phyloP scores from a whole-genome alignment of 2,113 vertebrate genomes.

The Pteropus alecto region DNA sequence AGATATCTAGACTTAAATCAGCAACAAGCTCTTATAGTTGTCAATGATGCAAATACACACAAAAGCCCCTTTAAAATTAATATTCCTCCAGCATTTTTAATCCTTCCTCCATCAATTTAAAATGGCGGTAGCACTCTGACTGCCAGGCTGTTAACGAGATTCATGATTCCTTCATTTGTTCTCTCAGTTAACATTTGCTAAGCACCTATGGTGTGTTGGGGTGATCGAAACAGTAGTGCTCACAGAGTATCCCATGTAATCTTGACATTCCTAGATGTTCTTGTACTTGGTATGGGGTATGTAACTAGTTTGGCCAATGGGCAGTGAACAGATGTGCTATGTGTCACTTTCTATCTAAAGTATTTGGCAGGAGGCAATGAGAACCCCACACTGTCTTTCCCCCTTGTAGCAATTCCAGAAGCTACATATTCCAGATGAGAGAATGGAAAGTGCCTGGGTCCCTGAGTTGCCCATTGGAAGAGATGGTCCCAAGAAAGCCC shows the following conservation, averaged over 20 bases:
- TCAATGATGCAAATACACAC: not conserved
- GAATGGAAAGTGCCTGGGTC: not conserved
- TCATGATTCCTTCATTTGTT: not conserved
- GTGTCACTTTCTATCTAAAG: not conserved
- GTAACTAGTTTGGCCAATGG: not conserved
- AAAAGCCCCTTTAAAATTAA: not conserved
- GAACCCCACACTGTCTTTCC: not conserved
- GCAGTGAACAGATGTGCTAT: not conserved
- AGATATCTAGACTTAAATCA: not conserved
- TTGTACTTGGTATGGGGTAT: not conserved
- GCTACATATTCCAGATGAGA: not conserved
- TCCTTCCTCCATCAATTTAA: not conserved
- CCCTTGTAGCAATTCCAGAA: not conserved
- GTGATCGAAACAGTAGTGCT: not conserved
- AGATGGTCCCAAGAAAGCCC: not conserved
- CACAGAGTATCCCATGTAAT: not conserved
- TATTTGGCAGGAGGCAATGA: not conserved
- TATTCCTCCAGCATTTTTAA: not conserved
- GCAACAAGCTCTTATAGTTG: not conserved
- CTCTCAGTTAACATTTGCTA: not conserved
- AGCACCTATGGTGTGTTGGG: not conserved
- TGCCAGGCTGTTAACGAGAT: not conserved
- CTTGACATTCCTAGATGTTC: not conserved
- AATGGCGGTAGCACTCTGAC: not conserved
- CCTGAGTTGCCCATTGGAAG: not conserved